Evolutionary conservation across 2,888 invertebrate species (phyloP).

Genomic region (Volucella bombylans): DNA sequence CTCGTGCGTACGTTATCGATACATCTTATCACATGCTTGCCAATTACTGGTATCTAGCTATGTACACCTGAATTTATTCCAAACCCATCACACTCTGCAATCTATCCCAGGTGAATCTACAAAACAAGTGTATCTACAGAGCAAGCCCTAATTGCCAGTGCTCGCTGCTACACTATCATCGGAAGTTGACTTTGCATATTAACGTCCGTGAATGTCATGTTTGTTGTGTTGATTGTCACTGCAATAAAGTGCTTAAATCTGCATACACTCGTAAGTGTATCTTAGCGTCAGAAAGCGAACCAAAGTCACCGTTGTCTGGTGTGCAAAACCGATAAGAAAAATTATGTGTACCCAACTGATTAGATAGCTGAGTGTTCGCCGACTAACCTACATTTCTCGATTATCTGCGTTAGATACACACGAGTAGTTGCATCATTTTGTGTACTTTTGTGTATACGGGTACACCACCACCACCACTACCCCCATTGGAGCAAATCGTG

Average conservation of each 20-base stretch:
- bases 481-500: background rate
- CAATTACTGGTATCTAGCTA: background rate
- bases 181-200: constrained; percentile 29
- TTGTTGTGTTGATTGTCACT: constrained; percentile 25
- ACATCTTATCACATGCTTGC: constrained; percentile 9
- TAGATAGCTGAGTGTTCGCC: constrained; percentile 19
- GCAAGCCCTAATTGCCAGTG: constrained; percentile 4
- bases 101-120: background rate
- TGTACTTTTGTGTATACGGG: background rate
- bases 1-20: constrained; percentile 6
- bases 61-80: constrained; percentile 11
- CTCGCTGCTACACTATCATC: constrained; percentile 25
- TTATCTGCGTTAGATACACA: constrained; percentile 2
- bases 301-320: background rate
- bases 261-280: constrained; percentile 21
- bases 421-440: background rate
- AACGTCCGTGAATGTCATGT: constrained; percentile 32
- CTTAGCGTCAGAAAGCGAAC: constrained; percentile 10
- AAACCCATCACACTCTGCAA: background rate
- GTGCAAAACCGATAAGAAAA: constrained; percentile 22
- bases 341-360: constrained; percentile 26
- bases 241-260: constrained; percentile 39
- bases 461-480: background rate
- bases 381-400: constrained; percentile 50
- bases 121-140: background rate